Evolutionary conservation across 1,140 invertebrate genomes (phyloP).

Genomic region (Heliconius himera): DNA sequence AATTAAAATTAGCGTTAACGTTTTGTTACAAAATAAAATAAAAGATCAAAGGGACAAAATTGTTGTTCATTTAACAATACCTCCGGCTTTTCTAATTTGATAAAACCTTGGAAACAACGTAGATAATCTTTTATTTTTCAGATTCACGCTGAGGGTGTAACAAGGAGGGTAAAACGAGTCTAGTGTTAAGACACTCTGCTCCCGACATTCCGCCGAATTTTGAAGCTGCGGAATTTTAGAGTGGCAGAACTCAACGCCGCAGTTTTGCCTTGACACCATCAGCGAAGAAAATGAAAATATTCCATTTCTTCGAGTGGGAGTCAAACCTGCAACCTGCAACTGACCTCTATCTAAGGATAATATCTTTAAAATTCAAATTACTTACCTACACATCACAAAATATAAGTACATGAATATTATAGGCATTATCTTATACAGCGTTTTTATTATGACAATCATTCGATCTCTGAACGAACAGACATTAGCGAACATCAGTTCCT

Average conservation of each 20-base stretch:
- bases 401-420: background rate
- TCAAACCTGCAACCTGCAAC: no score
- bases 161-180: no score
- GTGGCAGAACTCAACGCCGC: no score
- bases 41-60: background rate
- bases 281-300: no score
- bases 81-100: no score
- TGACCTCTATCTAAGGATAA: background rate
- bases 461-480: conserved; percentile 45
- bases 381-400: conserved; percentile 8
- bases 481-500: conserved; percentile 39
- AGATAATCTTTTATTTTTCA: background rate
- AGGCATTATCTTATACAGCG: conserved; percentile 10
- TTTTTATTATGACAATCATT: conserved; percentile 42
- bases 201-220: no score
- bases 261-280: no score
- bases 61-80: background rate
- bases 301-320: no score
- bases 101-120: background rate
- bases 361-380: background rate
- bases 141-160: no score
- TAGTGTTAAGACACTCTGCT: no score
- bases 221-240: no score
- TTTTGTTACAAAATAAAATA: background rate
- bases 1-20: conserved; percentile 9